These are phyloP conservation scores for Amblyornis subalaris DNA, from an alignment of 2,113 vertebrate genomes.

Conservation along the genomic window DNA sequence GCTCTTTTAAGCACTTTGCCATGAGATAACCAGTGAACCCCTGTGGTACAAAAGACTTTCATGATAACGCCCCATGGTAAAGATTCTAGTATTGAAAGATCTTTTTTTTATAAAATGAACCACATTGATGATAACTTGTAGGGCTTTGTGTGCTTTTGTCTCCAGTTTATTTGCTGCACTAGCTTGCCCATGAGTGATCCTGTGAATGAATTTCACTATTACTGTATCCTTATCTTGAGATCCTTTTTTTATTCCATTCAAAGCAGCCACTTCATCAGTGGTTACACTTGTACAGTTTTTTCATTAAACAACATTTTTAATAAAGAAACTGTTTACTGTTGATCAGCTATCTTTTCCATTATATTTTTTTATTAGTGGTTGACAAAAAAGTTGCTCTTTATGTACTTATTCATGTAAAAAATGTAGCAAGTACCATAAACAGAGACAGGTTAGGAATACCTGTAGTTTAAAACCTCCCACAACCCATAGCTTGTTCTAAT, in stretches of 20 bases:
- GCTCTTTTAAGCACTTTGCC: neutral
- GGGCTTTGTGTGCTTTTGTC: neutral
- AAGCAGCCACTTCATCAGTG: neutral
- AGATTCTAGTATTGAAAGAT: neutral
- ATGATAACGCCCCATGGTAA: neutral
- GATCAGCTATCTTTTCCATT: neutral
- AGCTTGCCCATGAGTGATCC: neutral
- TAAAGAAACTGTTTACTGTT: accelerated
- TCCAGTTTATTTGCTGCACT: neutral
- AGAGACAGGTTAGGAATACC: neutral
- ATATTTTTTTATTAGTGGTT: neutral
- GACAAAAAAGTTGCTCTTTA: neutral
- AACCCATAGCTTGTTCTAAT: neutral
- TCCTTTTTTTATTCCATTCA: neutral
- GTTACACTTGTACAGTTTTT: neutral
- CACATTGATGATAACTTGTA: neutral
- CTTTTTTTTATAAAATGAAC: neutral
- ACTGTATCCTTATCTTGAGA: neutral
- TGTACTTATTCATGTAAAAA: neutral
- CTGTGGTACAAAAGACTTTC: neutral
- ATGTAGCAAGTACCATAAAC: neutral
- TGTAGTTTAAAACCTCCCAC: neutral
- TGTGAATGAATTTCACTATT: neutral
- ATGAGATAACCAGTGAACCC: neutral
- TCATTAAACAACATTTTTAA: neutral